Conservation (phyloP, 2,888 invertebrate genomes). For the Stramonita haemastoma region DNA sequence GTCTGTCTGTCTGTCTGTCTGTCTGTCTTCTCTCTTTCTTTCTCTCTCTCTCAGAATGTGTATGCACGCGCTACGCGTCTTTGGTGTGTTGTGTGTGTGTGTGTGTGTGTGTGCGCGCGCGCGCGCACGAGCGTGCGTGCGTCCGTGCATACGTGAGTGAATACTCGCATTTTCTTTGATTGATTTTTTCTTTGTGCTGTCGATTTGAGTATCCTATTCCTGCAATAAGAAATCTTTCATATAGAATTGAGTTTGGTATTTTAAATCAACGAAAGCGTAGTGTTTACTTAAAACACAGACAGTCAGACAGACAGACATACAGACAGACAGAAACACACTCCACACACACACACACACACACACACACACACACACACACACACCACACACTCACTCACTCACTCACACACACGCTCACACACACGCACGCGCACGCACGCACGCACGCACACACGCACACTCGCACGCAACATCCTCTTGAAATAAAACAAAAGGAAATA, state of each 20-base stretch:
- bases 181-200: no score
- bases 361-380: conserved; percentile 19
- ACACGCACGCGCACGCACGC: not conserved
- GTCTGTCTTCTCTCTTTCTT: no score
- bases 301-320: not conserved
- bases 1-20: no score
- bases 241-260: no score
- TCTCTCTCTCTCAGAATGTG: no score
- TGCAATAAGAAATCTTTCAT: no score
- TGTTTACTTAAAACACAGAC: not conserved
- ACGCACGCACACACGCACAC: conserved; percentile 6
- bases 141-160: not conserved
- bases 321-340: not conserved
- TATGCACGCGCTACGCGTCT: no score
- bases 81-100: not conserved
- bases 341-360: conserved; percentile 15
- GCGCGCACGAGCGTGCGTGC: not conserved
- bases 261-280: no score
- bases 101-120: not conserved
- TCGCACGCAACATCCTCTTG: not conserved
- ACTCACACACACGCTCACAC: not conserved
- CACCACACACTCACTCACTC: not conserved
- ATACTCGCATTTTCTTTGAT: not conserved
- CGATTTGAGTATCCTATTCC: no score
- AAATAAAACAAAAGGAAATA: not conserved